Percentiles rank a stretch among this genome's conserved stretches.
Evolutionary conservation across 2,113 vertebrate species (phyloP).

Genomic region (Xiphophorus hellerii): DNA sequence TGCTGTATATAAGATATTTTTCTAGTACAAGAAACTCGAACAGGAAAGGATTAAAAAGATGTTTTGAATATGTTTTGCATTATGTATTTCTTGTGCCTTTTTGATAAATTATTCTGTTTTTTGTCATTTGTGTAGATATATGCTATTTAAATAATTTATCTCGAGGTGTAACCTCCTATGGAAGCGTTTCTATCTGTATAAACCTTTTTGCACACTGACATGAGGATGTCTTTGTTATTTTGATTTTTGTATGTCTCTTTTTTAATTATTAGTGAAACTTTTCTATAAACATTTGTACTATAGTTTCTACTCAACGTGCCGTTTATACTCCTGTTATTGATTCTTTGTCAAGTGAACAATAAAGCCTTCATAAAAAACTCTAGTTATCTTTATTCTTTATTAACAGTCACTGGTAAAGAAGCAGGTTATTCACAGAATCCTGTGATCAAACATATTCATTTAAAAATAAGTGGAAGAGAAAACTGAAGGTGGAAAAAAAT

Average conservation of each 20-base stretch:
- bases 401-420: too few species aligned
- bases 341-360: constrained; percentile 80
- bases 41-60: constrained; percentile 84
- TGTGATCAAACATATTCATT: too few species aligned
- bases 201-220: constrained; percentile 97
- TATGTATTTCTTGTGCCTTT: constrained; percentile 86
- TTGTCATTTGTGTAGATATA: constrained; percentile 96
- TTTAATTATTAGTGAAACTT: constrained; percentile 87
- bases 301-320: constrained; percentile 82
- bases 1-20: constrained; percentile 95
- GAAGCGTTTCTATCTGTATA: constrained; percentile 98
- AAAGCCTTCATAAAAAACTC: constrained; percentile 59
- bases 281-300: constrained; percentile 91
- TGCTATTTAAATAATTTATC: constrained; percentile 99
- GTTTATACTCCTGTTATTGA: constrained; percentile 73
- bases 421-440: too few species aligned
- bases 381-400: too few species aligned
- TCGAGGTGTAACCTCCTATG: constrained; percentile 90
- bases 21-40: constrained; percentile 82
- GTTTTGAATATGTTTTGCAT: constrained; percentile 84
- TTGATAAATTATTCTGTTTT: constrained; percentile 93
- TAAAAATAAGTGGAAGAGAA: background rate
- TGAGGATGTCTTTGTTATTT: constrained; percentile 86
- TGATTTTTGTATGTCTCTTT: constrained; percentile 79
- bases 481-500: background rate